Evolutionary conservation across 2,113 vertebrate species (phyloP).

Genomic region (Mastomys coucha): DNA sequence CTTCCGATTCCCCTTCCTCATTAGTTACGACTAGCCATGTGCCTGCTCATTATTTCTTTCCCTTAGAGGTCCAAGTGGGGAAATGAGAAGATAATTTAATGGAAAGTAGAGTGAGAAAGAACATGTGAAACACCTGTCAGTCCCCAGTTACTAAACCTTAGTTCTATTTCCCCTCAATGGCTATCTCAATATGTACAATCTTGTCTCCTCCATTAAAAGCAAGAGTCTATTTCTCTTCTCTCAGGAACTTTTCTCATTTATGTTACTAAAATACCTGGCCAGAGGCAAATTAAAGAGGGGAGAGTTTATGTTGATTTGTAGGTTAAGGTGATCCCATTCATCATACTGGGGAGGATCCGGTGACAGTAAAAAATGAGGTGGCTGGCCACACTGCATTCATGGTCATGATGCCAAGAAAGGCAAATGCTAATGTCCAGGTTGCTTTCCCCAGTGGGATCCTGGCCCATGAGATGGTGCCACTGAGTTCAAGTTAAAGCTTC

Average conservation of each 20-base stretch:
- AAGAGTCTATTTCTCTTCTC: not conserved
- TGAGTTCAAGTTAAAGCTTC: not conserved
- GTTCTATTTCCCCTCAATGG: not conserved
- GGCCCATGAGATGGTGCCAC: no score
- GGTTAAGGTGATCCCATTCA: no score
- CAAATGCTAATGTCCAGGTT: not conserved
- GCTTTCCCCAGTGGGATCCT: not conserved
- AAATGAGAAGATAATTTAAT: not conserved
- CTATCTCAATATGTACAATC: not conserved
- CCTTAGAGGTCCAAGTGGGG: not conserved
- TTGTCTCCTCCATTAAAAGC: not conserved
- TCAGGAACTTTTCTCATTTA: not conserved
- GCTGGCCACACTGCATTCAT: not conserved
- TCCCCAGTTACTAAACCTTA: not conserved
- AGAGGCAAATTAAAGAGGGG: not conserved
- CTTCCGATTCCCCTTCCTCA: not conserved
- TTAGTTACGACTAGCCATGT: not conserved
- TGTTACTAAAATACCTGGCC: not conserved
- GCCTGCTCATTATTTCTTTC: not conserved
- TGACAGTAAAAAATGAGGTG: not conserved
- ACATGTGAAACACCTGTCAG: not conserved
- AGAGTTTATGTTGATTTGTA: not conserved
- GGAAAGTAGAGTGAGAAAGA: not conserved
- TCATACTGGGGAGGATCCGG: not conserved
- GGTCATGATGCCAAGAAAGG: not conserved